Evolutionary conservation across 2,888 invertebrate species (phyloP).

Genomic region (Galerucella pusilla): DNA sequence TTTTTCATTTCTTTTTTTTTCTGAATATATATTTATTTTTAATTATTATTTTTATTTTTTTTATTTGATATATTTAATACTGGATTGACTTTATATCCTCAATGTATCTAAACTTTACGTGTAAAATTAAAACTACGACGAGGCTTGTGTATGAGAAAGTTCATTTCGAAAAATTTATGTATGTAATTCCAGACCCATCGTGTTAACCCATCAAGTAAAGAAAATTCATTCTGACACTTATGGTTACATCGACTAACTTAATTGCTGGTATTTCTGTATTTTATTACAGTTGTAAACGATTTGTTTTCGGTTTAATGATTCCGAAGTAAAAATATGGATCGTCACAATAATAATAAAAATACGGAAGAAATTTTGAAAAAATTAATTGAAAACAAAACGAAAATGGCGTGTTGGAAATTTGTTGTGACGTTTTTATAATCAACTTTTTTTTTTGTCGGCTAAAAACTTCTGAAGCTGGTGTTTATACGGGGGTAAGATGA

Average conservation of each 20-base stretch:
- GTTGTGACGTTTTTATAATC: background rate
- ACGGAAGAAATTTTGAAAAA: background rate
- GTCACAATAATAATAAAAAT: background rate
- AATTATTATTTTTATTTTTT: too few relatives aligned
- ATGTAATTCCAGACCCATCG: background rate
- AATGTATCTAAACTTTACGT: too few relatives aligned
- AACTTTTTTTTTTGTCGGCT: background rate
- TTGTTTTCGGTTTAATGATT: slow-evolving; percentile 1
- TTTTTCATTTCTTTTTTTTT: too few relatives aligned
- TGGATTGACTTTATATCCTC: too few relatives aligned
- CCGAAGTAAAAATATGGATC: background rate
- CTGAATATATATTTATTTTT: too few relatives aligned
- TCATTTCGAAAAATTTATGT: background rate
- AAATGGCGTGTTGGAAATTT: background rate
- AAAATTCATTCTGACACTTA: slow-evolving; percentile 9
- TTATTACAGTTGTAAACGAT: background rate
- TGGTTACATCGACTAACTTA: slow-evolving; percentile 1
- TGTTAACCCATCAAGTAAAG: background rate
- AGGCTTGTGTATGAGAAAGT: too few relatives aligned
- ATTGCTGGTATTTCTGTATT: slow-evolving; percentile 5
- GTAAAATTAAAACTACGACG: too few relatives aligned
- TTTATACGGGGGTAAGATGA: background rate
- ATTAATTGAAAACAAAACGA: background rate
- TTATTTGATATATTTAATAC: too few relatives aligned
- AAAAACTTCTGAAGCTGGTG: background rate